Conservation (phyloP, 2,113 vertebrate genomes). For the Gavialis gangeticus region DNA sequence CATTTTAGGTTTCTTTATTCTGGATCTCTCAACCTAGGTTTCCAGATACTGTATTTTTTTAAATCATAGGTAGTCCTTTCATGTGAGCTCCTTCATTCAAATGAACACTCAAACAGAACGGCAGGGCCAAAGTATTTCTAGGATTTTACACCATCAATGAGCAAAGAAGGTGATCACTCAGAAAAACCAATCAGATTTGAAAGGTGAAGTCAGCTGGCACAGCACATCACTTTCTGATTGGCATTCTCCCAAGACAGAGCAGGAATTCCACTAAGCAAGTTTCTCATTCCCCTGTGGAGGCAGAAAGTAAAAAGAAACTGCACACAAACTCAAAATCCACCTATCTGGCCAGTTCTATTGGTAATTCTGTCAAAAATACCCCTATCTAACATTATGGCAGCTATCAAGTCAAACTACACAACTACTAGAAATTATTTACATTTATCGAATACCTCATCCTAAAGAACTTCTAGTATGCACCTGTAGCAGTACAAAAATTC, state of each 20-base stretch:
- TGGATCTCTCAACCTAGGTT: background rate
- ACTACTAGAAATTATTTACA: background rate
- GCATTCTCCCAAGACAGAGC: background rate
- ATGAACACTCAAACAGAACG: background rate
- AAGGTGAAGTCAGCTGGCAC: background rate
- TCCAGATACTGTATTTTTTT: background rate
- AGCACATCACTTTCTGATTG: background rate
- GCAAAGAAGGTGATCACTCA: background rate
- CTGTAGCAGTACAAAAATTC: background rate
- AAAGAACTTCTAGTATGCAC: background rate
- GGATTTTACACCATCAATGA: background rate
- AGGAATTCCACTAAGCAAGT: background rate
- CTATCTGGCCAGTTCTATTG: background rate
- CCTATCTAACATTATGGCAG: accelerated
- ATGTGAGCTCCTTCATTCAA: background rate
- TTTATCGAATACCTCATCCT: background rate
- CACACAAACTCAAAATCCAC: background rate
- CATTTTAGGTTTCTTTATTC: background rate
- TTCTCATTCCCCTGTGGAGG: background rate
- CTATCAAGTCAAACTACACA: background rate
- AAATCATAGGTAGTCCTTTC: background rate
- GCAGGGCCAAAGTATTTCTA: background rate
- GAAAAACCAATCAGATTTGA: background rate
- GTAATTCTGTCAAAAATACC: background rate
- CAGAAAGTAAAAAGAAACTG: background rate